A percentile compares a stretch with the other conserved stretches of the same genome.
These are phyloP conservation scores for Pteromalus puparum DNA, from an alignment of 1,140 invertebrate species.

Conservation along the genomic window DNA sequence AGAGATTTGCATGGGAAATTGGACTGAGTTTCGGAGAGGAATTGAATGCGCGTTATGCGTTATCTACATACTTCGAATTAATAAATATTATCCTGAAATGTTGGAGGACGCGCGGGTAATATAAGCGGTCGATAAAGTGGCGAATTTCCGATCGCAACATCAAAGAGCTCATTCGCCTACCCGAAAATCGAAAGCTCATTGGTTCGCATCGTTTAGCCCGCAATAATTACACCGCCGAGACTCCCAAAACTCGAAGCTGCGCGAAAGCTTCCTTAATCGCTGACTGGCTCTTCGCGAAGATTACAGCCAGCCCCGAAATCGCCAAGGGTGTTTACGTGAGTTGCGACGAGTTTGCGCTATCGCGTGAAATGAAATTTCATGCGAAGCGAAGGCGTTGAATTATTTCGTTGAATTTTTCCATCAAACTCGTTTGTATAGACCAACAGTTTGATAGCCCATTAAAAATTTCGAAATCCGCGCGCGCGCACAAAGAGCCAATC, in stretches of 20 bases:
- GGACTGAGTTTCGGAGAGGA: neutral
- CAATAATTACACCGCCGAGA: slow-evolving; percentile 16
- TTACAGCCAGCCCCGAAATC: neutral
- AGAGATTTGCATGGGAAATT: slow-evolving; percentile 23
- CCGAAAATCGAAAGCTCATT: slow-evolving; percentile 22
- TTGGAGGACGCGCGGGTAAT: neutral
- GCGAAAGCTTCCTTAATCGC: neutral
- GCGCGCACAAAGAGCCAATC: neutral
- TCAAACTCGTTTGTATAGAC: no score
- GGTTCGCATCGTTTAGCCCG: neutral
- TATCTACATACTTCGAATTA: neutral
- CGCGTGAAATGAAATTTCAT: no score
- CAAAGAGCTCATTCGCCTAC: neutral
- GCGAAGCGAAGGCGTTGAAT: no score
- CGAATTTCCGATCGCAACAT: neutral
- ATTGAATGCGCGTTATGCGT: neutral
- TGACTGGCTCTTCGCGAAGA: neutral
- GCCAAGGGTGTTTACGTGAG: neutral
- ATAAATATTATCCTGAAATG: neutral
- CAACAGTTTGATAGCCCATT: no score
- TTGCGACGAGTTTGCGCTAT: neutral
- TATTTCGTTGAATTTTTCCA: no score
- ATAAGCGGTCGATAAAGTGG: neutral
- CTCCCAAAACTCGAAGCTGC: neutral
- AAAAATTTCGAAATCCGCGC: no score